Evolutionary conservation across 2,888 invertebrate species (phyloP).

Genomic region (Latrodectus hesperus): DNA sequence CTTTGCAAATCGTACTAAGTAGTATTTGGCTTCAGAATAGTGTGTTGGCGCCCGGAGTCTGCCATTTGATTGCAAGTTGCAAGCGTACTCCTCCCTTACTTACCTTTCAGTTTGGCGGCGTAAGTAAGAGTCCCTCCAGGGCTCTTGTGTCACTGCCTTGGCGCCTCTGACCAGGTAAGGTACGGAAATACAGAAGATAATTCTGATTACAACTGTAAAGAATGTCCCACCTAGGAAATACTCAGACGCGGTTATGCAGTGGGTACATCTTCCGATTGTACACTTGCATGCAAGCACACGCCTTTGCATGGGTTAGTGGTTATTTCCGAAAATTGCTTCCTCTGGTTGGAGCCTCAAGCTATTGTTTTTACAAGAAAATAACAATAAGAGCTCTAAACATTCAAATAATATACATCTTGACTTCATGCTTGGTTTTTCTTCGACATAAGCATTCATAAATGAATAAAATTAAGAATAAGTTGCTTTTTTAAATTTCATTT

Average conservation of each 20-base stretch:
- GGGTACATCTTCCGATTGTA: slow-evolving; percentile 19
- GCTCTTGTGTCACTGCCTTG: slow-evolving; percentile 54
- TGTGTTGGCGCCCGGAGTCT: slow-evolving; percentile 47
- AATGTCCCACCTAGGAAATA: slow-evolving; percentile 27
- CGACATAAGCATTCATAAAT: too few species aligned
- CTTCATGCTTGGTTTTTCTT: too few species aligned
- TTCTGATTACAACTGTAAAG: slow-evolving; percentile 39
- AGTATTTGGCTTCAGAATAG: neutral
- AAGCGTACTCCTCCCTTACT: slow-evolving; percentile 48
- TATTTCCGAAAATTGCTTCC: neutral
- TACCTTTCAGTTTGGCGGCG: slow-evolving; percentile 35
- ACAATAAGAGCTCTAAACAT: neutral
- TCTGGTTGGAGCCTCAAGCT: neutral
- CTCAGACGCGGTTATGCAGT: slow-evolving; percentile 33
- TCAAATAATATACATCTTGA: too few species aligned
- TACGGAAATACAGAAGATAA: slow-evolving; percentile 50
- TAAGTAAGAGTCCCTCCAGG: slow-evolving; percentile 36
- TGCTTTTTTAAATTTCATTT: too few species aligned
- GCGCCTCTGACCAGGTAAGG: slow-evolving; percentile 45
- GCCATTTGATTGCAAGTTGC: slow-evolving; percentile 37
- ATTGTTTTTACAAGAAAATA: neutral
- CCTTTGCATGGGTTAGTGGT: slow-evolving; percentile 23
- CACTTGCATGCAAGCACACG: slow-evolving; percentile 18
- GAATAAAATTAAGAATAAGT: too few species aligned
- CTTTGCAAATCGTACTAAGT: neutral